Evolutionary conservation across 1,140 invertebrate species (phyloP).

Genomic region (Parasteatoda tepidariorum): DNA sequence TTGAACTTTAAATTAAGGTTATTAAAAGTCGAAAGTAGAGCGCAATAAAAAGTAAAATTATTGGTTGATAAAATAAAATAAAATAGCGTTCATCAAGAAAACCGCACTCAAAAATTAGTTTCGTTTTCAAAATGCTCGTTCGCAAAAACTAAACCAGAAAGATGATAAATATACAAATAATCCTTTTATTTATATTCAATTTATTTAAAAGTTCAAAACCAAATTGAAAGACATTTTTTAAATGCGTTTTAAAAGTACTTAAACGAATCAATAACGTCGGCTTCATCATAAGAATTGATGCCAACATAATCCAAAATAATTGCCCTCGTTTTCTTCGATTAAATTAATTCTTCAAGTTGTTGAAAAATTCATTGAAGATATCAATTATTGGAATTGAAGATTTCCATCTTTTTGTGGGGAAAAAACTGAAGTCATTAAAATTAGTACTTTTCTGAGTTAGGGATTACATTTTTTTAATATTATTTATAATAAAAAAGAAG

Average conservation of each 20-base stretch:
- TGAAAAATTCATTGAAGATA: constrained; percentile 44
- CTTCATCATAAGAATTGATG: constrained; percentile 1
- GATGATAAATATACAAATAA: no score
- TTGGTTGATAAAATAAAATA: no score
- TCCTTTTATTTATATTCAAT: constrained; percentile 14
- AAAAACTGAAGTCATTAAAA: constrained; percentile 33
- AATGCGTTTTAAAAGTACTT: no score
- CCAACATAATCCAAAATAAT: constrained; percentile 39
- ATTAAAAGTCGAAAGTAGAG: no score
- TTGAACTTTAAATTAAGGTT: no score
- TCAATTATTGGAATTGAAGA: constrained; percentile 29
- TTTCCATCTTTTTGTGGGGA: not conserved
- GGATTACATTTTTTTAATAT: constrained; percentile 43
- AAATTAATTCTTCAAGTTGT: constrained; percentile 27
- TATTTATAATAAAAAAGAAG: no score
- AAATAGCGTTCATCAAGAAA: no score
- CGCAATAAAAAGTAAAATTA: no score
- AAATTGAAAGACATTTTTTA: constrained; percentile 1
- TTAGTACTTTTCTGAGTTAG: not conserved
- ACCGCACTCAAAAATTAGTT: no score
- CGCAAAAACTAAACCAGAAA: no score
- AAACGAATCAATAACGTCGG: constrained; percentile 15
- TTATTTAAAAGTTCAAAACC: constrained; percentile 37
- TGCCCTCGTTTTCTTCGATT: constrained; percentile 22
- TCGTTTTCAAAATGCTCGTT: no score